A percentile compares a stretch with the other conserved stretches of the same genome.
Evolutionary conservation across 2,888 invertebrate species (phyloP).

Genomic region (Piscicola geometra): DNA sequence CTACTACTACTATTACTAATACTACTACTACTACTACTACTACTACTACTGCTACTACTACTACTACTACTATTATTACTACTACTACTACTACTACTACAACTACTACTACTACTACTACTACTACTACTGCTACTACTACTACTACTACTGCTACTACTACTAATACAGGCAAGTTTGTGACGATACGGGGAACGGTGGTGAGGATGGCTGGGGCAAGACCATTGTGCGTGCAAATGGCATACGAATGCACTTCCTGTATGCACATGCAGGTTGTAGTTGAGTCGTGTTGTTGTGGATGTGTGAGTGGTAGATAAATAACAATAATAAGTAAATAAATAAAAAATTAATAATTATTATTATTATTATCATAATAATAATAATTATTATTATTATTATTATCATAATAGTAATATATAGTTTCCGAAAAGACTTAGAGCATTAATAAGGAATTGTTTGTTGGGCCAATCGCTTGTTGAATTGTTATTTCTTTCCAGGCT

Average conservation of each 20-base stretch:
- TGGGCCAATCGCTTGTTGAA: neutral
- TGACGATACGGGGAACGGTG: slow-evolving; percentile 77
- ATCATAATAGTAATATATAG: too few species aligned
- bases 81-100: slow-evolving; percentile 14
- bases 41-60: slow-evolving; percentile 17
- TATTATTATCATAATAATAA: too few species aligned
- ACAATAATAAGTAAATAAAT: neutral
- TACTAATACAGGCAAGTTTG: slow-evolving; percentile 58
- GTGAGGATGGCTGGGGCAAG: slow-evolving; percentile 73
- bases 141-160: slow-evolving; percentile 3
- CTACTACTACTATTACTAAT: slow-evolving; percentile 11
- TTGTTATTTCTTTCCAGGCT: slow-evolving; percentile 42
- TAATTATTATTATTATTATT: too few species aligned
- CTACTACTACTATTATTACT: slow-evolving; percentile 14
- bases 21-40: slow-evolving; percentile 13
- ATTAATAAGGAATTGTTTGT: neutral
- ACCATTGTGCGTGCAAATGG: slow-evolving; percentile 70
- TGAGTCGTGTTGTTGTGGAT: neutral
- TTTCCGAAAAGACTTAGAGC: too few species aligned
- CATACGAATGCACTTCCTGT: slow-evolving; percentile 72
- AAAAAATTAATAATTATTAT: neutral
- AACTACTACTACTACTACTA: too few species aligned
- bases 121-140: neutral
- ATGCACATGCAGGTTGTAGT: slow-evolving; percentile 62
- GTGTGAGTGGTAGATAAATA: neutral